phyloP scores from a whole-genome alignment of 2,797 vertebrate species.

The Pipistrellus nathusii region DNA sequence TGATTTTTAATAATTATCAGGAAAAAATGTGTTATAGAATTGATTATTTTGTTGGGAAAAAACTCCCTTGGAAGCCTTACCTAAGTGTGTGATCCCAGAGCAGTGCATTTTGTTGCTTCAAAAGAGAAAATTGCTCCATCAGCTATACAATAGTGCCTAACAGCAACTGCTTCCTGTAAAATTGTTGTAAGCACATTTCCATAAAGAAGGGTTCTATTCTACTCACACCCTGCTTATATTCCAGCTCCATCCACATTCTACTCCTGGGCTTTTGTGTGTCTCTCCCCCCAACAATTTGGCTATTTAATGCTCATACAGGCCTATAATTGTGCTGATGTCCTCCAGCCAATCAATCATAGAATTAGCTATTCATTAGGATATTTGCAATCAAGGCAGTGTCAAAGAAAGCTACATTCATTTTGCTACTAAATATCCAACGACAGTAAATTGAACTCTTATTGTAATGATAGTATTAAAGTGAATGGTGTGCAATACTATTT shows the following conservation, averaged over 20 bases:
- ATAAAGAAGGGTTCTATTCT: conserved; percentile 77
- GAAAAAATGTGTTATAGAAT: conserved; percentile 50
- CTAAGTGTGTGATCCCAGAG: conserved; percentile 63
- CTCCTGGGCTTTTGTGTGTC: conserved; percentile 83
- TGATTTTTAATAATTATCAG: conserved; percentile 74
- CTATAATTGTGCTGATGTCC: conserved; percentile 90
- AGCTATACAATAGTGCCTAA: conserved; percentile 65
- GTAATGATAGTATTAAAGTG: conserved; percentile 88
- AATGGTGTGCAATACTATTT: conserved; percentile 87
- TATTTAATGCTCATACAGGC: conserved; percentile 89
- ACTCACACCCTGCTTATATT: conserved; percentile 59
- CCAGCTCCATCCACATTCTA: conserved; percentile 88
- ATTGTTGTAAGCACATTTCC: conserved; percentile 66
- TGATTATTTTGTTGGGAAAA: conserved; percentile 68
- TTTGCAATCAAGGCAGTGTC: conserved; percentile 74
- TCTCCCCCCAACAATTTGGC: conserved; percentile 84
- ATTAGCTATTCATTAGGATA: conserved; percentile 81
- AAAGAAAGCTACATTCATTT: conserved; percentile 75
- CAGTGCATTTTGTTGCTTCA: conserved; percentile 66
- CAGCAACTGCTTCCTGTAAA: conserved; percentile 72
- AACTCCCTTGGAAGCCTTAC: conserved; percentile 65
- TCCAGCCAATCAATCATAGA: conserved; percentile 90
- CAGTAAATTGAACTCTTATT: conserved; percentile 89
- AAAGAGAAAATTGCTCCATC: conserved; percentile 67
- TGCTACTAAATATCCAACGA: conserved; percentile 88